Base-by-base conservation (phyloP, 2,888 invertebrate species). In the Protonemura montana region DNA sequence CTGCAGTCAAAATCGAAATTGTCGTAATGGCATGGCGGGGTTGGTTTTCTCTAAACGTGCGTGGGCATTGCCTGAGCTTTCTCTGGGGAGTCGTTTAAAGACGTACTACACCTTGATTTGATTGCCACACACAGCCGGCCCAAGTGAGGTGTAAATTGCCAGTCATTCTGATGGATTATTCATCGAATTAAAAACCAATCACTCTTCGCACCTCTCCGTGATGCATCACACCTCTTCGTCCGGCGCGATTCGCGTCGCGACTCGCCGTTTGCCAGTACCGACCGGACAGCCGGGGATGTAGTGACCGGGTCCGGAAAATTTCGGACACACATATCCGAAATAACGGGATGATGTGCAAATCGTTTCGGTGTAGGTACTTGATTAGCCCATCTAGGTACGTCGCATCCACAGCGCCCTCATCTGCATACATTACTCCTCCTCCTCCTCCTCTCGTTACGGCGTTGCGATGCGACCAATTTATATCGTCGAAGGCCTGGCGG, bases 291-390 rank as follows among this genome's bases (percentile, higher is more conserved):
- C 26, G 77, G 80, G n/a, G 27, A 26, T 80, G 26, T 35, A 35
- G 5, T 35, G 35, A 35, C 35, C 10, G 35, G 35, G 30, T 28
- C 30, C 81, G 28, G 81, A 30, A 29, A 21, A 29, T 27, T 29
- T 28, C 16, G 84, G 84, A 27, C 76, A 84, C 59, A 35, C 76
- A 59, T 59, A 59, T 84, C 29, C 84, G 59, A 84, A 84, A 84
- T 84, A 84, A 84, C 84, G 84, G 84, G 84, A 84, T 84, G 59
- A 84, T 84, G 84, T 84, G 84, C 84, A 84, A 84, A 84, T 84
- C 84, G 84, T 84, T 84, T 84, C 59, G 84, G 84, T 84, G 84
- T 42, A 84, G 84, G 84, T 84, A 84, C 84, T 84, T 84, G 84
- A 84, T 84, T 84, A 84, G 84, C 59, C 84, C 84, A 84, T 84